Base-by-base conservation (phyloP, 2,113 vertebrate genomes). In the Agapornis roseicollis region DNA sequence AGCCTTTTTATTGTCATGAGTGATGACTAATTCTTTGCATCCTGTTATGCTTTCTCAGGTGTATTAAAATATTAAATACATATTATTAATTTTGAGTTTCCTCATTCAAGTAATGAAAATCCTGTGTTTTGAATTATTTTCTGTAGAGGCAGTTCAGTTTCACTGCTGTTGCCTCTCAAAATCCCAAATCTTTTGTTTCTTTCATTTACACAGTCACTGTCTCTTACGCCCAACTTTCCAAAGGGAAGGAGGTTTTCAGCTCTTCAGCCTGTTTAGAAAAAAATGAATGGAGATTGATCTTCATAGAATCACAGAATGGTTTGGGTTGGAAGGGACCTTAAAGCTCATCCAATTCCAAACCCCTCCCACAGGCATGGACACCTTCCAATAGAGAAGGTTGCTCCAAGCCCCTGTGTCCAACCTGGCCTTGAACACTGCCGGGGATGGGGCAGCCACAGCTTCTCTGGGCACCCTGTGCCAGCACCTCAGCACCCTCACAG, bases 41-140 rank as follows among this genome's bases (percentile, higher is more conserved):
- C 85, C 94, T 79, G 66, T 87, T 79, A 74, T 6, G 25, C 42
- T 88, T 91, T 63, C 70, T 89, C 82, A 90, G 70, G 80, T 94
- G 27, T 52, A 50, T 88, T 66, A 68, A 85, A 90, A 82, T 81
- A 58, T 63, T 46, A 61, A 90, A 58, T 71, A 44, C 27, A 6
- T 60, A 19, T 53, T 85, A 68, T 66, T 85, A n/a, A 69, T 61
- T 61, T 78, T 31, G n/a, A 68, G 35, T 82, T 88, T 74, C 56
- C 52, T 80, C 35, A 71, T 76, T 90, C 80, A 79, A 71, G 41
- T 53, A 61, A 58, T n/a, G 28, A 47, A 50, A 37, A 46, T 52
- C 6, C 52, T 49, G 14, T 69, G 24, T 44, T 90, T 49, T 65
- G 29, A 89, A 50, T 70, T 77, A 18, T 60, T 71, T 82, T 53